Evolutionary conservation across 2,797 vertebrate species (phyloP), one percentile per base, ranked within the genome.

Genomic region (Neosalanx taihuensis): DNA sequence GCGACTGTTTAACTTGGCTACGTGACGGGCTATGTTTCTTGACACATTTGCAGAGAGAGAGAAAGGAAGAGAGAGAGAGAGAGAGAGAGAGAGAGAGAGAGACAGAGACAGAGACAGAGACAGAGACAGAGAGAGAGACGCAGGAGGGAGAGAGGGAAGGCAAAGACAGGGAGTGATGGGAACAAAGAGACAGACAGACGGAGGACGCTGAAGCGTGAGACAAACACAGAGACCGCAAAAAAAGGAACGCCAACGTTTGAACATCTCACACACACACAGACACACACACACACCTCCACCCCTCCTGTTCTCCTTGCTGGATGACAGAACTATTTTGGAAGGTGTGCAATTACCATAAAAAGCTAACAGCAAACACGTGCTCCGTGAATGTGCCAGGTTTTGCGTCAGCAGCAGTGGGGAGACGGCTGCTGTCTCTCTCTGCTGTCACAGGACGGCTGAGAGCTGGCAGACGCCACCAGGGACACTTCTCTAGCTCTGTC

Each of bases 381-480:
- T 41, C 37, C 37, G 10, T 41, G 37, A 6, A 57, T 6, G 18
- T 20, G 20, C 1, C 56, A n/a, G 56, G 56, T 9, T 9, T 10
- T 41, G 37, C 37, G 37, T 41, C 37, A 41, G 37, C 37, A 2
- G 37, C 37, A 1, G 23, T 1, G 7, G 20, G 46, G 17, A 23
- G 46, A 29, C 26, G 5, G 20, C 4, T 20, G 23, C 15, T 41
- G 64, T 41, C 46, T 46, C 37, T 23, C 23, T 65, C 46, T 37
- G 7, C 20, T 65, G 64, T 65, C 64, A 65, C 20, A 57, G 63
- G 31, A 65, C n/a, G 46, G 12, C 35, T 46, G 64, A 46, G 64
- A 9, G 5, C 37, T 46, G 37, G 12, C 37, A 49, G 69, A 64
- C 71, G 35, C 66, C 75, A 59, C 69, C 75, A 71, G 72, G 70